Evolutionary conservation across 2,888 invertebrate species (phyloP).

Genomic region (Hypercompe scribonia): DNA sequence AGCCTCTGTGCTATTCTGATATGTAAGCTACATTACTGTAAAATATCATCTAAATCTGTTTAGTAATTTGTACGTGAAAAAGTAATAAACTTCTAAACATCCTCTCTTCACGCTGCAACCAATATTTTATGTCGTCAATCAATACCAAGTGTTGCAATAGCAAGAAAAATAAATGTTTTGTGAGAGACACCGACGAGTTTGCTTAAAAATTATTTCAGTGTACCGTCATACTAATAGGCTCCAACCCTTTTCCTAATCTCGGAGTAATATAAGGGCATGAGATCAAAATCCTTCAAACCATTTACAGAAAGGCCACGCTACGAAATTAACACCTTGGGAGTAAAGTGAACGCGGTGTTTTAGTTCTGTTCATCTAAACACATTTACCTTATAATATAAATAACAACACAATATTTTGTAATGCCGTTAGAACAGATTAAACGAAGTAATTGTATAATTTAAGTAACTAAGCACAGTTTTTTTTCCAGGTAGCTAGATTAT

Average conservation of each 20-base stretch:
- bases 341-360: constrained; percentile 19
- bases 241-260: background rate
- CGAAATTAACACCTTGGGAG: background rate
- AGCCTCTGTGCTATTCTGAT: too few species aligned
- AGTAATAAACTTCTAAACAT: too few species aligned
- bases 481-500: constrained; percentile 40
- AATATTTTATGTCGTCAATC: too few species aligned
- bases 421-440: constrained; percentile 14
- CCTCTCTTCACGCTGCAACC: too few species aligned
- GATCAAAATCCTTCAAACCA: constrained; percentile 7
- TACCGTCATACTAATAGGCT: background rate
- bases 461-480: constrained; percentile 14
- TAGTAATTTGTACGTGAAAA: too few species aligned
- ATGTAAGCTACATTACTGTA: too few species aligned
- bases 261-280: background rate
- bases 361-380: constrained; percentile 21
- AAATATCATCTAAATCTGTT: too few species aligned
- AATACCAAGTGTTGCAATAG: too few species aligned
- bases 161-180: too few species aligned
- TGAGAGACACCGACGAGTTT: too few species aligned
- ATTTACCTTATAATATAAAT: constrained; percentile 20
- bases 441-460: constrained; percentile 21
- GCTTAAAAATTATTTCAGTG: background rate
- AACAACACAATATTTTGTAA: constrained; percentile 15
- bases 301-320: constrained; percentile 4